These are phyloP conservation scores for Apotomis betuletana DNA, from an alignment of 2,888 invertebrate genomes.

Conservation along the genomic window DNA sequence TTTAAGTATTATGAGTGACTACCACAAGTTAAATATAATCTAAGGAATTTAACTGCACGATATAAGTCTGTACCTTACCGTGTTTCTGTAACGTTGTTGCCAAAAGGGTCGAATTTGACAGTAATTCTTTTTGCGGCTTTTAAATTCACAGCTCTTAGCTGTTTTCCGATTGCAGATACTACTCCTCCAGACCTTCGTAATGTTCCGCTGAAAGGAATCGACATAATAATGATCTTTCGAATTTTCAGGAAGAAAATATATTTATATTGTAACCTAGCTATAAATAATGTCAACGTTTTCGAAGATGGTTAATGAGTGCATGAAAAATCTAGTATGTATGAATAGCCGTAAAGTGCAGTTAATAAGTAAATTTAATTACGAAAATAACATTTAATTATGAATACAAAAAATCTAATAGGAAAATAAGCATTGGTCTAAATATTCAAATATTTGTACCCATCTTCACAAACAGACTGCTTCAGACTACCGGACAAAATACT, in stretches of 20 bases:
- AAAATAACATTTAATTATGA: too few relatives aligned
- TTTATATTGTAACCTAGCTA: slow-evolving; percentile 26
- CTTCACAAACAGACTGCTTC: not conserved
- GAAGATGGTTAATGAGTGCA: not conserved
- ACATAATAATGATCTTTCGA: slow-evolving; percentile 81
- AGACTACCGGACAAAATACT: not conserved
- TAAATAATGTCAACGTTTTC: slow-evolving; percentile 21
- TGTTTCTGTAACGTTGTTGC: slow-evolving; percentile 85
- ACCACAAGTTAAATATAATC: slow-evolving; percentile 27
- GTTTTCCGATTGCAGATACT: slow-evolving; percentile 88
- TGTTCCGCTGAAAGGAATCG: slow-evolving; percentile 88
- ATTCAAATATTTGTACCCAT: too few relatives aligned
- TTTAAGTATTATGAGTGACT: slow-evolving; percentile 38
- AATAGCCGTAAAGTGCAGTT: too few relatives aligned
- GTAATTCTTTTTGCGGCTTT: slow-evolving; percentile 90
- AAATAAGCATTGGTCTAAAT: too few relatives aligned
- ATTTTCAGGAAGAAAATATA: slow-evolving; percentile 46
- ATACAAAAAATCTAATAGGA: too few relatives aligned
- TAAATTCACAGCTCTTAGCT: slow-evolving; percentile 87
- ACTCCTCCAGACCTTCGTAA: slow-evolving; percentile 86
- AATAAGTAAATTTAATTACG: too few relatives aligned
- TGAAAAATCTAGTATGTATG: too few relatives aligned
- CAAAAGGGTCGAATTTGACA: slow-evolving; percentile 93
- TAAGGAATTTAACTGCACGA: slow-evolving; percentile 38
- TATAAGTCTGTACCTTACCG: slow-evolving; percentile 74